A percentile compares a stretch with the other conserved stretches of the same genome.
phyloP scores from a whole-genome alignment of 2,113 vertebrate genomes.

The chimpanzee (Pan troglodytes) region NHGRI_mPanTro3-v2.1_pri NC_072412.2:33270001-33270500 shows the following conservation, averaged over 20 bases:
- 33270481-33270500: neutral
- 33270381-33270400: neutral
- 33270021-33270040: neutral
- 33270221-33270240: neutral
- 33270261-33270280: neutral
- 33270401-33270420: neutral
- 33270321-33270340: neutral
- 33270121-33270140: neutral
- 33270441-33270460: neutral
- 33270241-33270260: neutral
- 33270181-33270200: neutral
- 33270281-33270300: neutral
- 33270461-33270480: neutral
- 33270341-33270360: neutral
- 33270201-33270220: neutral
- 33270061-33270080: neutral
- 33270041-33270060: neutral
- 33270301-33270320: neutral
- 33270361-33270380: neutral
- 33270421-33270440: neutral
- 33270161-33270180: neutral
- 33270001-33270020: neutral
- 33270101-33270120: neutral
- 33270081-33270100: neutral
- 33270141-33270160: neutral